Conservation (phyloP, 2,797 vertebrate species). For the Heteromormyrus szaboi region DNA sequence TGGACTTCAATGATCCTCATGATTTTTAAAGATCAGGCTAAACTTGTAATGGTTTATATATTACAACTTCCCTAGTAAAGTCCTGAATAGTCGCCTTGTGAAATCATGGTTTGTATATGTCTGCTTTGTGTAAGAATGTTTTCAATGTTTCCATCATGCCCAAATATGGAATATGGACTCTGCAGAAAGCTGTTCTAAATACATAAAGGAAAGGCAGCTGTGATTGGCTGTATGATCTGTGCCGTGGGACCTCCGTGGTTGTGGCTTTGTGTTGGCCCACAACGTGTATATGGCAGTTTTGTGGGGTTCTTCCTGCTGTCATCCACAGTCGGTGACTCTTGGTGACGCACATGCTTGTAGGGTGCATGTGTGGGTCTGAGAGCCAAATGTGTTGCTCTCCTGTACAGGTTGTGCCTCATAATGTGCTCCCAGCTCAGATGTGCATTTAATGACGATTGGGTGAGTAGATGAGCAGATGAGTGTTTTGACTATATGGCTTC, state of each 20-base stretch:
- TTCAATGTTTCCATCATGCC: neutral
- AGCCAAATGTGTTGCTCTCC: neutral
- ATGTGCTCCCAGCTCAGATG: neutral
- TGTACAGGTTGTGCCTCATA: neutral
- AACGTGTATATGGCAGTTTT: neutral
- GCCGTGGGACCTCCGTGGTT: neutral
- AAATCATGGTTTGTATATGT: neutral
- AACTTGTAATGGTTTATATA: neutral
- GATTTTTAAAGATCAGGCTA: neutral
- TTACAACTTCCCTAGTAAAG: neutral
- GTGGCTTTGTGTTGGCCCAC: neutral
- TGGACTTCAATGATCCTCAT: neutral
- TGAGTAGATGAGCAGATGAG: neutral
- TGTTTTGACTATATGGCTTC: neutral
- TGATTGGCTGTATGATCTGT: neutral
- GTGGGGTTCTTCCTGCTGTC: neutral
- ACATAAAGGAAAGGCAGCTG: neutral
- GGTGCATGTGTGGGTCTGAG: neutral
- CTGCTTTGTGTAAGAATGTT: neutral
- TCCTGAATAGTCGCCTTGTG: neutral
- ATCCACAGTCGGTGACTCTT: neutral
- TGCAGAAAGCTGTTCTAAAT: neutral
- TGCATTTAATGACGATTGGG: neutral
- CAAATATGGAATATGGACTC: neutral
- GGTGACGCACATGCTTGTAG: neutral